Percentiles rank a stretch among this genome's conserved stretches.
These are phyloP conservation scores for Asteroscopus sphinx DNA, from an alignment of 2,888 invertebrate genomes.

Conservation along the genomic window DNA sequence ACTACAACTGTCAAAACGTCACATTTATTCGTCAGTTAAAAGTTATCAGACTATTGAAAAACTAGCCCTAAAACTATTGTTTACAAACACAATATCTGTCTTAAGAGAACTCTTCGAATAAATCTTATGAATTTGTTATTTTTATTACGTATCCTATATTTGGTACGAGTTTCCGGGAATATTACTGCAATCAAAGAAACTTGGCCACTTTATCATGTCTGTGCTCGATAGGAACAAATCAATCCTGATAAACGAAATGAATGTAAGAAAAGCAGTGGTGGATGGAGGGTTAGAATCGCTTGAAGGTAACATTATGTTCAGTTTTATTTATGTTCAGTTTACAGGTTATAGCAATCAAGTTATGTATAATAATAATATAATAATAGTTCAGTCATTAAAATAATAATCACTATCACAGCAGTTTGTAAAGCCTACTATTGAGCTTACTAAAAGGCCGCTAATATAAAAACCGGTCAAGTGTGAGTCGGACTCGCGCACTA, in stretches of 20 bases:
- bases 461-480: too few species aligned
- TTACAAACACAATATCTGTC: conserved; percentile 15
- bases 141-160: conserved; percentile 36
- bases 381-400: too few species aligned
- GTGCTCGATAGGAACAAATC: conserved; percentile 30
- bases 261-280: background rate
- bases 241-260: conserved; percentile 26
- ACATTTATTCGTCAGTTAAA: too few species aligned
- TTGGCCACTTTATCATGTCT: conserved; percentile 39
- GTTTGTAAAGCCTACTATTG: too few species aligned
- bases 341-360: too few species aligned
- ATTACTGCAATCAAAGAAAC: conserved; percentile 50
- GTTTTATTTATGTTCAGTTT: too few species aligned
- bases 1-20: too few species aligned
- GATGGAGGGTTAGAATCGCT: background rate
- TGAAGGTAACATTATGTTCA: background rate
- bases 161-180: conserved; percentile 26
- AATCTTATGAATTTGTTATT: conserved; percentile 29
- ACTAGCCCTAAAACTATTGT: conserved; percentile 2
- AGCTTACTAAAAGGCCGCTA: too few species aligned
- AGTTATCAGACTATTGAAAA: too few species aligned
- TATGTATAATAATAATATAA: too few species aligned
- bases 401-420: too few species aligned
- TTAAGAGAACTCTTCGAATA: conserved; percentile 17
- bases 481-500: too few species aligned